Conservation (phyloP, 2,113 vertebrate genomes). For the Hypanus sabinus region DNA sequence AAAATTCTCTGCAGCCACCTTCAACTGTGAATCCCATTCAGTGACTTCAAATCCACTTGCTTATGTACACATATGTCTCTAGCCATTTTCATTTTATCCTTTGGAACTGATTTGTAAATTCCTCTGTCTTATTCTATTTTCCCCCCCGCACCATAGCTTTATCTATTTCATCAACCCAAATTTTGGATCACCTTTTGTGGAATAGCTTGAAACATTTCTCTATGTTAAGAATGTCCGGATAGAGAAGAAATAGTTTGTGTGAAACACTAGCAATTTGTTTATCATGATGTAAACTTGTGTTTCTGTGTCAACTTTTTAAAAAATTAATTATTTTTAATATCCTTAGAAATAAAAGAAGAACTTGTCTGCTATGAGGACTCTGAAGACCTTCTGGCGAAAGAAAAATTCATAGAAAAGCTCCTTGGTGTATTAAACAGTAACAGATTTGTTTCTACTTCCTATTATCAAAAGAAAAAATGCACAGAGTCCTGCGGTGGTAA, state of each 20-base stretch:
- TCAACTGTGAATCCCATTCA: neutral
- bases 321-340: neutral
- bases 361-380: constrained; percentile 29
- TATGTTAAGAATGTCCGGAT: too few species aligned
- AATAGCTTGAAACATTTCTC: too few species aligned
- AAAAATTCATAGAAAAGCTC: constrained; percentile 29
- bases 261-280: neutral
- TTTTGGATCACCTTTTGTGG: too few species aligned
- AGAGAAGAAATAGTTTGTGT: neutral
- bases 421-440: constrained; percentile 21
- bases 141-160: too few species aligned
- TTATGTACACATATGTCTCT: too few species aligned
- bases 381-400: neutral
- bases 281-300: neutral
- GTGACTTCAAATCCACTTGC: neutral
- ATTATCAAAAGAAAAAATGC: neutral
- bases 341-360: constrained; percentile 38
- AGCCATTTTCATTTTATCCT: too few species aligned
- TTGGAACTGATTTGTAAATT: too few species aligned
- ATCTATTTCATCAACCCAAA: too few species aligned
- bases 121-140: too few species aligned
- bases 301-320: neutral
- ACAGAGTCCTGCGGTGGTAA: constrained; percentile 40
- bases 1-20: neutral
- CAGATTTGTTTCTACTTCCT: neutral